These are phyloP conservation scores for Osmoderma eremita DNA, from an alignment of 2,888 invertebrate species.

Conservation along the genomic window DNA sequence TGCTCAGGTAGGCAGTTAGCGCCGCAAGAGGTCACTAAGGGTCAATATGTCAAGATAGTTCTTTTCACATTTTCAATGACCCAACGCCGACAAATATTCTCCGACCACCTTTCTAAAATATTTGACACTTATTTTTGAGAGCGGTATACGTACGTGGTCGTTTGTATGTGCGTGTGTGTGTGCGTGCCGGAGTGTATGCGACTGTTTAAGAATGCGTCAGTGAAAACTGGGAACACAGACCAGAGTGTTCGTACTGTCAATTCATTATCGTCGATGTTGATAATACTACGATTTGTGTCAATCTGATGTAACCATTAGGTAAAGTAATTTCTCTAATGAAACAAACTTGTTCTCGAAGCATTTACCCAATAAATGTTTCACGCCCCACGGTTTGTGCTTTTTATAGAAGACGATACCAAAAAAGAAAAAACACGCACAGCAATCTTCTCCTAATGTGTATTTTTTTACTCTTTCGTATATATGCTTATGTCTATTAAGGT, in stretches of 20 bases:
- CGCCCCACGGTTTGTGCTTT: slow-evolving; percentile 20
- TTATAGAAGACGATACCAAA: slow-evolving; percentile 17
- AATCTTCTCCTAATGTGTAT: slow-evolving; percentile 14
- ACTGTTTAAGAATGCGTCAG: slow-evolving; percentile 29
- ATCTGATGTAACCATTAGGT: slow-evolving; percentile 33
- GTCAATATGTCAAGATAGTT: slow-evolving; percentile 40
- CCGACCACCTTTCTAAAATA: slow-evolving; percentile 39
- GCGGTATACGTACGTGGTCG: slow-evolving; percentile 15
- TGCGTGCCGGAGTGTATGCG: background rate
- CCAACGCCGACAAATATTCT: slow-evolving; percentile 39
- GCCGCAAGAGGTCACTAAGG: slow-evolving; percentile 39
- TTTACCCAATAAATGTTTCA: slow-evolving; percentile 32
- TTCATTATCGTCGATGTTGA: slow-evolving; percentile 35
- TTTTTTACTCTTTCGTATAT: background rate
- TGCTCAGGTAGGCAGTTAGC: slow-evolving; percentile 33
- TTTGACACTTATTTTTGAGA: slow-evolving; percentile 36
- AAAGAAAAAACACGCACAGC: slow-evolving; percentile 4
- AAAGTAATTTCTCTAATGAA: slow-evolving; percentile 37
- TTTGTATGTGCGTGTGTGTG: slow-evolving; percentile 6
- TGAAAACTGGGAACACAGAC: slow-evolving; percentile 28
- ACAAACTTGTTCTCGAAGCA: slow-evolving; percentile 35
- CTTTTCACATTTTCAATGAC: slow-evolving; percentile 40
- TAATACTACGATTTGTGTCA: slow-evolving; percentile 38
- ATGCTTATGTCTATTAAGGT: background rate
- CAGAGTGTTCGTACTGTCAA: slow-evolving; percentile 30